Conservation (phyloP, 2,888 invertebrate species). For the Neoscelio sp. region DNA sequence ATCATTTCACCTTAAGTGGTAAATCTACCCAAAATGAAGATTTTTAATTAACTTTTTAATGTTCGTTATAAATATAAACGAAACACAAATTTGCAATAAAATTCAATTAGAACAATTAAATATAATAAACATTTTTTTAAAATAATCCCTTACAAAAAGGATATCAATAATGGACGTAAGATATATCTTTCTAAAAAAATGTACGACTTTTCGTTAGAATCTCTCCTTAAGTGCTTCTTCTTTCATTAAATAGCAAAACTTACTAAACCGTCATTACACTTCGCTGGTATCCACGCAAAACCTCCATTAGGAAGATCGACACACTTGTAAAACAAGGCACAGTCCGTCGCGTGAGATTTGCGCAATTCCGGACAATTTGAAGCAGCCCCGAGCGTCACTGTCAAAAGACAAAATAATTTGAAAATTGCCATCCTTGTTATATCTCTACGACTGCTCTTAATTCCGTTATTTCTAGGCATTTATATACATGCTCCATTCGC, state of each 20-base stretch:
- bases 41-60: too few species aligned
- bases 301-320: slow-evolving; percentile 76
- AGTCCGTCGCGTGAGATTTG: slow-evolving; percentile 78
- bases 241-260: too few species aligned
- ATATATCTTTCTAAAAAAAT: too few species aligned
- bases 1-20: too few species aligned
- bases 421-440: slow-evolving; percentile 50
- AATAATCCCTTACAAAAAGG: too few species aligned
- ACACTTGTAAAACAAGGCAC: slow-evolving; percentile 79
- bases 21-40: too few species aligned
- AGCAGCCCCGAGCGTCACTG: slow-evolving; percentile 11
- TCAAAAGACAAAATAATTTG: slow-evolving; percentile 44
- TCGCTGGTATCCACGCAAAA: slow-evolving; percentile 79
- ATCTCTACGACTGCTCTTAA: slow-evolving; percentile 56
- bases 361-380: slow-evolving; percentile 77
- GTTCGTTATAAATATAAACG: too few species aligned
- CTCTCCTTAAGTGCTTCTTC: too few species aligned
- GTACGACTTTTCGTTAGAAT: too few species aligned
- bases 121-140: neutral
- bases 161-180: too few species aligned
- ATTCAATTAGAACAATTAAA: too few species aligned
- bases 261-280: slow-evolving; percentile 78
- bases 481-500: slow-evolving; percentile 70
- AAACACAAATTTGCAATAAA: too few species aligned
- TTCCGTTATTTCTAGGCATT: slow-evolving; percentile 70